Base-by-base conservation (phyloP, 2,888 invertebrate species). In the Sinotaia quadrata region DNA sequence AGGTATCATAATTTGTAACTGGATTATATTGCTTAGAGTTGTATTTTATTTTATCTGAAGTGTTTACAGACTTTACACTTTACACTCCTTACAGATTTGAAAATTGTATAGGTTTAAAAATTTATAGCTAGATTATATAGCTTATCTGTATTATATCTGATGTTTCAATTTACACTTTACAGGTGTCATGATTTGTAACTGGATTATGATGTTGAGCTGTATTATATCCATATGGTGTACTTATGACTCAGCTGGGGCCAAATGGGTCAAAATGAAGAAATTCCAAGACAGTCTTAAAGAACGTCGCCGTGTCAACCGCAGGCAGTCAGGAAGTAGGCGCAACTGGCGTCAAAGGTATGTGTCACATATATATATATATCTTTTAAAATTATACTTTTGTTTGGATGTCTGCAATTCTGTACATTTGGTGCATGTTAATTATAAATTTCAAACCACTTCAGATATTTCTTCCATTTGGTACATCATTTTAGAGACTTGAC, bases 201-300 rank as follows among this genome's bases (percentile, higher is more conserved):
- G 93, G 92, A 91, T 92, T 76, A 91, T 94, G 73, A 77, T 88
- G 61, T 87, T 94, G 72, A 92, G 92, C 69, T 91, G 94, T 63
- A 85, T 94, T 73, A 91, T 94, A 76, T 94, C 94, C 5, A 92
- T 94, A 41, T 95, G 94, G 94, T 95, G 95, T 88, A 93, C 93
- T 2, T 95, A 93, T 88, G 95, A 95, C 89, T 91, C 93, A 0
- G 95, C 94, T n/a, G 95, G 95, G 21, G 90, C 94, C 62, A 94
- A 94, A 58, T 95, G 95, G 95, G 94, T 95, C 33, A 94, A 95
- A 89, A 94, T 95, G 94, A 94, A 94, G 87, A 91, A 94, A 81
- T 95, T 94, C 88, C 94, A 95, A 87, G 91, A 94, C 73, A 94
- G 94, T 75, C 92, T 94, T 92, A 91, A 92, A 77, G 93, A 93